Evolutionary conservation across 2,113 vertebrate genomes (phyloP), one percentile per base, ranked within the genome.

Genomic region (Naja naja): DNA sequence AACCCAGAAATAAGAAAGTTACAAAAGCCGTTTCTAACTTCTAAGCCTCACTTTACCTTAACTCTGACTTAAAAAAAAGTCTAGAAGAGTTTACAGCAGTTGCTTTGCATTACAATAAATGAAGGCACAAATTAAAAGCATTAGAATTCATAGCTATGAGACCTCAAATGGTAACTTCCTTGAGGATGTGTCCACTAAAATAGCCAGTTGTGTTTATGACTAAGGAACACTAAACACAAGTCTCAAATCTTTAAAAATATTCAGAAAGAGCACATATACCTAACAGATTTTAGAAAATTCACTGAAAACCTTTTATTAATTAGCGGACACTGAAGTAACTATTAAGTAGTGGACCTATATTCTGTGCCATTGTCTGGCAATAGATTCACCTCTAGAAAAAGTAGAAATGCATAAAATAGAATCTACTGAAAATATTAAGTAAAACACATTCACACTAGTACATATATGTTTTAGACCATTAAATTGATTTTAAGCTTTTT

Each of bases 51-150:
- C 53, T 85, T 27, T 25, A 5, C 47, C 11, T 45, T n/a, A 56
- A 89, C 53, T 58, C 54, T 91, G 54, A 94, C 34, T 93, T 93
- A 89, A 96, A 95, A 96, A 96, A 96, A 95, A 91, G 91, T 92
- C 87, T 93, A 95, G 97, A 94, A 94, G 91, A 94, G 85, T 94
- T 97, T 96, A 98, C 98, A 98, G 98, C 97, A 98, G 98, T 98
- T 98, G 98, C 98, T 98, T 98, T 96, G 93, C 94, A 95, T 95
- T 95, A 93, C 93, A 93, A 95, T 97, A 96, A 97, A 97, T 93
- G 97, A 98, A 99, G 98, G 98, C 98, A 99, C 98, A 97, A 97
- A 97, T 97, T 96, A 98, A 60, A 86, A 96, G 95, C 94, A 20
- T 97, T 97, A 96, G 94, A 97, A 95, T 96, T 96, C 93, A 92